Evolutionary conservation across 2,888 invertebrate species (phyloP).

Genomic region (Lacanobia wlatinum): DNA sequence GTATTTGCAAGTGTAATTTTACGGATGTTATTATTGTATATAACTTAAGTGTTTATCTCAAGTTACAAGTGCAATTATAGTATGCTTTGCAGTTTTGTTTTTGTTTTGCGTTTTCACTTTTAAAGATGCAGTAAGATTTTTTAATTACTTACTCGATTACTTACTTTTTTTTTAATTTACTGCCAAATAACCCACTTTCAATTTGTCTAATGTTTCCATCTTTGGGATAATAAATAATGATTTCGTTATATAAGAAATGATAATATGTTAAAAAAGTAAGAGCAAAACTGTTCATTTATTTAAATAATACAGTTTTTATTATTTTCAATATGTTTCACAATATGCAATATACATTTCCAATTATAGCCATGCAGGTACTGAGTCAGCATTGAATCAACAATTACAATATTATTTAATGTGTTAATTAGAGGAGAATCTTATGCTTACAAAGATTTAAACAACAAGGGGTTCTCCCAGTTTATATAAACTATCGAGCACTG

Average conservation of each 20-base stretch:
- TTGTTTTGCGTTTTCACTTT: neutral
- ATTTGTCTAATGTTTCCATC: too few relatives aligned
- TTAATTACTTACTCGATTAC: too few relatives aligned
- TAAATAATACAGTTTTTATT: neutral
- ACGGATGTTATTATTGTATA: constrained; percentile 22
- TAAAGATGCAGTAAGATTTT: too few relatives aligned
- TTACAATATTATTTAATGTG: constrained; percentile 22
- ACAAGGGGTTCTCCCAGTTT: neutral
- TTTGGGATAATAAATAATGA: too few relatives aligned
- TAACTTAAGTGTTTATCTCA: constrained; percentile 13
- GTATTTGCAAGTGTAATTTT: constrained; percentile 24
- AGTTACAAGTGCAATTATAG: constrained; percentile 5
- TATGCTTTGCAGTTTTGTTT: neutral
- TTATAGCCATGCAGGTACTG: constrained; percentile 1
- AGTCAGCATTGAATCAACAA: constrained; percentile 9
- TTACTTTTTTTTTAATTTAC: too few relatives aligned
- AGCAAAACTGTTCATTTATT: neutral
- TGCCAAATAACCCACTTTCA: too few relatives aligned
- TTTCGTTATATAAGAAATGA: too few relatives aligned
- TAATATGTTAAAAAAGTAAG: neutral
- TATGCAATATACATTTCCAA: neutral
- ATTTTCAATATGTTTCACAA: constrained; percentile 6
- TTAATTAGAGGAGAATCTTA: neutral
- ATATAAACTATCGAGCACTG: neutral
- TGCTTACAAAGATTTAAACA: neutral